Conservation (phyloP, 2,113 vertebrate species). For the Cettia cetti region DNA sequence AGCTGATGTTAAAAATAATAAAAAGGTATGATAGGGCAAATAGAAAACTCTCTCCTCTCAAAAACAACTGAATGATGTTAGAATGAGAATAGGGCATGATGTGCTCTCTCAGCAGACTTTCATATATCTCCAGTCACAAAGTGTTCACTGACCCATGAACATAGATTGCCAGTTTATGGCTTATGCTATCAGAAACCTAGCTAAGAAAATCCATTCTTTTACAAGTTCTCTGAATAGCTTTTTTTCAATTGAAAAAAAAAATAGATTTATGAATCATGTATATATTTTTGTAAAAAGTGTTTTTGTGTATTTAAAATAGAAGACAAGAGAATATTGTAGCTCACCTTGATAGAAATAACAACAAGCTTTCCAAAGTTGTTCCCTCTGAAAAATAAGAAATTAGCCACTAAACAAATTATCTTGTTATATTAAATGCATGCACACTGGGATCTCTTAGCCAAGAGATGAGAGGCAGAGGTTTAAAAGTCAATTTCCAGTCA, state of each 20-base stretch:
- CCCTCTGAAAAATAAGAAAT: background rate
- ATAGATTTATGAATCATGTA: background rate
- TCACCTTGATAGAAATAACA: background rate
- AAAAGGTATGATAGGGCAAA: background rate
- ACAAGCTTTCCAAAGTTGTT: background rate
- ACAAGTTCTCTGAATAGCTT: background rate
- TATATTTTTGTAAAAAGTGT: background rate
- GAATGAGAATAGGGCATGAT: background rate
- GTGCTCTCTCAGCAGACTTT: background rate
- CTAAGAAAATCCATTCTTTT: background rate
- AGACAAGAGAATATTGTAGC: background rate
- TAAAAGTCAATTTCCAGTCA: background rate
- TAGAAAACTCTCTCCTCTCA: slow-evolving; percentile 25
- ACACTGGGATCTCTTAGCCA: background rate
- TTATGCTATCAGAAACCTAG: background rate
- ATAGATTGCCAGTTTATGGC: background rate
- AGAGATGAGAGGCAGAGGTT: background rate
- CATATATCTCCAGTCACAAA: background rate
- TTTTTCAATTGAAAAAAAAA: background rate
- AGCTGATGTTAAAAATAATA: background rate
- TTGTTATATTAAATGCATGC: background rate
- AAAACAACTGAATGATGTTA: background rate
- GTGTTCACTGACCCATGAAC: background rate
- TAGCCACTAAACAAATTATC: background rate
- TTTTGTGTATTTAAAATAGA: background rate